phyloP scores from a whole-genome alignment of 35 echinoderm and acorn worm species.

The Heliocidaris erythrogramma region DNA sequence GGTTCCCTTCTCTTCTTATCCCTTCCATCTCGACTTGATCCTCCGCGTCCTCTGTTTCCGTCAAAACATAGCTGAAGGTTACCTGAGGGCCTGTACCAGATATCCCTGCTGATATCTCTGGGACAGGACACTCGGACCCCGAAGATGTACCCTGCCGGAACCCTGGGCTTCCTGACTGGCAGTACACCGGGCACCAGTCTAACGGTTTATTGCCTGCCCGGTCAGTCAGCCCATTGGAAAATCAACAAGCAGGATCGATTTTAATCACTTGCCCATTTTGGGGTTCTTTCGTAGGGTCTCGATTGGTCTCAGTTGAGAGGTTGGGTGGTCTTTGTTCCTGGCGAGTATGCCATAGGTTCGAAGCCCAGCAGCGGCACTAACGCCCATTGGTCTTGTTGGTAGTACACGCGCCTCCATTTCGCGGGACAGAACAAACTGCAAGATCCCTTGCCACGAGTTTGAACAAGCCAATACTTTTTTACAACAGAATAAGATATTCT shows the following conservation, averaged over 20 bases:
- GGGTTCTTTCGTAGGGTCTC: not conserved
- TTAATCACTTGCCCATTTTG: not conserved
- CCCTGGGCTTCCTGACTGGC: not conserved
- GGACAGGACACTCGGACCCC: not conserved
- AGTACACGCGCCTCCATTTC: no score
- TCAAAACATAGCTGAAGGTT: constrained; percentile 1
- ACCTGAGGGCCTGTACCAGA: not conserved
- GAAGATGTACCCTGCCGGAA: not conserved
- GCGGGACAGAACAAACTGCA: no score
- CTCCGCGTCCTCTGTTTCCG: not conserved
- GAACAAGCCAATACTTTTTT: no score
- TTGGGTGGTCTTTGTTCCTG: not conserved
- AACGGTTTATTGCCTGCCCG: not conserved
- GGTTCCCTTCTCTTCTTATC: constrained; percentile 31
- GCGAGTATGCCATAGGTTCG: not conserved
- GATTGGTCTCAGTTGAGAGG: not conserved
- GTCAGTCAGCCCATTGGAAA: not conserved
- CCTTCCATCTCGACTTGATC: not conserved
- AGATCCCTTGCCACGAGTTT: no score
- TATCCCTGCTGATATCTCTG: not conserved
- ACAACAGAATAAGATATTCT: no score
- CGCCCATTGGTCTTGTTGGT: no score
- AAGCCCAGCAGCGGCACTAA: no score
- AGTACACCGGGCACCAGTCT: not conserved
- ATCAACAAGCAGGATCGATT: not conserved